Evolutionary conservation across 1,140 invertebrate genomes (phyloP).

Genomic region (Drosophila teissieri): DNA sequence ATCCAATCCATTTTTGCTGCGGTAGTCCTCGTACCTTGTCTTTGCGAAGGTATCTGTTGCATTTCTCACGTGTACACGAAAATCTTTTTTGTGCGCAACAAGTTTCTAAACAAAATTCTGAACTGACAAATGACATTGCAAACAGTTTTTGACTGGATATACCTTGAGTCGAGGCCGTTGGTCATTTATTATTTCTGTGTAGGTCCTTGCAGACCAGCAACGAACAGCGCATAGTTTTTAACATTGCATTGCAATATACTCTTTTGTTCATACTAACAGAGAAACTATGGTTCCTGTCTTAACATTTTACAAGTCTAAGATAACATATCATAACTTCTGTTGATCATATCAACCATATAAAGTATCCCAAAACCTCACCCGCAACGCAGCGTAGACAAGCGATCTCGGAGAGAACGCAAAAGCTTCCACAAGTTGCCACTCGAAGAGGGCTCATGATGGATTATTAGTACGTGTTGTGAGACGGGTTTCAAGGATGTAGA

Average conservation of each 20-base stretch:
- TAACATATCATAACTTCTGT: background rate
- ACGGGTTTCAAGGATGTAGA: slow-evolving; percentile 55
- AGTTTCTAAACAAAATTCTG: slow-evolving; percentile 71
- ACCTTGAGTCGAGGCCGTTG: slow-evolving; percentile 55
- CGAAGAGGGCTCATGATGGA: slow-evolving; percentile 62
- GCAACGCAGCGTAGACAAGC: slow-evolving; percentile 30
- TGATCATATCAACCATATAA: slow-evolving; percentile 21
- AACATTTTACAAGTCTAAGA: slow-evolving; percentile 2
- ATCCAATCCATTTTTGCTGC: slow-evolving; percentile 31
- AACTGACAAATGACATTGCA: slow-evolving; percentile 81
- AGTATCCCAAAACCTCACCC: slow-evolving; percentile 4
- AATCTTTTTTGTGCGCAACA: slow-evolving; percentile 84
- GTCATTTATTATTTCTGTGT: slow-evolving; percentile 71
- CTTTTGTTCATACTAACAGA: slow-evolving; percentile 11
- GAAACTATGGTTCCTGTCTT: too few species aligned
- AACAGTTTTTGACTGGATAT: slow-evolving; percentile 67
- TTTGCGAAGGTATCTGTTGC: slow-evolving; percentile 29
- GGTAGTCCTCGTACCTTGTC: slow-evolving; percentile 54
- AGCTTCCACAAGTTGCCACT: slow-evolving; percentile 55
- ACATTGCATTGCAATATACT: slow-evolving; percentile 19
- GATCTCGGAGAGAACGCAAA: slow-evolving; percentile 36
- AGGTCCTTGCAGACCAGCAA: background rate
- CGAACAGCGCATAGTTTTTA: background rate
- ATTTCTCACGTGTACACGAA: slow-evolving; percentile 77
- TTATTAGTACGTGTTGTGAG: slow-evolving; percentile 74